These are phyloP conservation scores for Hirtodrosophila trivittata DNA, from an alignment of 2,888 invertebrate species.

Conservation along the genomic window DNA sequence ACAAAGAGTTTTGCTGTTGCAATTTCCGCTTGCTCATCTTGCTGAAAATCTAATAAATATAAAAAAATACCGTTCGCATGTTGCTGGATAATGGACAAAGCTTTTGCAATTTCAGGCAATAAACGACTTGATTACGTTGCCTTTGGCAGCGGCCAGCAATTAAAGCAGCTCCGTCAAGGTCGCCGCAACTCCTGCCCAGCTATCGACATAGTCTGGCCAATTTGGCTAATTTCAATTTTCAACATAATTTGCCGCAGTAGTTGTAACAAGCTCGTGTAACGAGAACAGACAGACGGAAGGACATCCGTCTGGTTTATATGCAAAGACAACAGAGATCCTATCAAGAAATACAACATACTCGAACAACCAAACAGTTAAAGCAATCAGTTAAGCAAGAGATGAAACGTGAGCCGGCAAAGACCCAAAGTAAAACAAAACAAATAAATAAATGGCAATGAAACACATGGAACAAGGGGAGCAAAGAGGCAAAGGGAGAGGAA, in stretches of 20 bases:
- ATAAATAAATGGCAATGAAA: constrained; percentile 45
- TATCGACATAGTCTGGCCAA: constrained; percentile 34
- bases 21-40: constrained; percentile 59
- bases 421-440: constrained; percentile 30
- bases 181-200: not conserved
- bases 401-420: constrained; percentile 22
- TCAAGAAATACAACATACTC: constrained; percentile 20
- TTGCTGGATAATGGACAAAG: constrained; percentile 63
- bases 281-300: constrained; percentile 51
- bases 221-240: constrained; percentile 75
- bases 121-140: constrained; percentile 28
- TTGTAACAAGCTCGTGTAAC: constrained; percentile 27
- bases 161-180: constrained; percentile 22
- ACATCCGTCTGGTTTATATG: no score
- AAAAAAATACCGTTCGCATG: constrained; percentile 56
- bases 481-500: constrained; percentile 3
- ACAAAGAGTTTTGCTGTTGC: constrained; percentile 54
- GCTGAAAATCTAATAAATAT: constrained; percentile 69
- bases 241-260: constrained; percentile 52
- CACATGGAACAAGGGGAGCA: constrained; percentile 9
- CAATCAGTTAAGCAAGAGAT: constrained; percentile 56
- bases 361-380: constrained; percentile 43
- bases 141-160: constrained; percentile 24
- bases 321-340: constrained; percentile 38
- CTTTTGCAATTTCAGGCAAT: constrained; percentile 45